Evolutionary conservation across 92 coral and sea anemone species (phyloP).

Genomic region (Diadumene lineata): DNA sequence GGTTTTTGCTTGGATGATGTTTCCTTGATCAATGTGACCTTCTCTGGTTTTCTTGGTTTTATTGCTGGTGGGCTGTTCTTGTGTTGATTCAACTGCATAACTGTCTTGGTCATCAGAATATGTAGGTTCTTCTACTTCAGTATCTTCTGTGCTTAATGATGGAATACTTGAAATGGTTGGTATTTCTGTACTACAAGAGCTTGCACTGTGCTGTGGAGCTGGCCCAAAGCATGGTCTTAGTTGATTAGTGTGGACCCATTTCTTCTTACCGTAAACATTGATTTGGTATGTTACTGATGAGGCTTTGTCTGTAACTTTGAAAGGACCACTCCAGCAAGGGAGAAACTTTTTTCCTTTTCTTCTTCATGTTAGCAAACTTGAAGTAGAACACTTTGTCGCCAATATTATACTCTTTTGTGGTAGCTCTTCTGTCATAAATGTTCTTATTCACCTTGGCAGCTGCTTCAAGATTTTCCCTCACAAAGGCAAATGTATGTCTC

Average conservation of each 20-base stretch:
- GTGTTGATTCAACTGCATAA: not conserved
- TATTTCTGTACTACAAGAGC: not conserved
- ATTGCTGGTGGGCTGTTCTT: not conserved
- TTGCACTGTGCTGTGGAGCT: not conserved
- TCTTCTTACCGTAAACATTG: constrained; percentile 20
- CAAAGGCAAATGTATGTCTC: constrained; percentile 23
- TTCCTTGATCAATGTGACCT: not conserved
- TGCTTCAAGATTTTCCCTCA: constrained; percentile 21
- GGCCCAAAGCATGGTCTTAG: constrained; percentile 22
- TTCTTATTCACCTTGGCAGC: constrained; percentile 29
- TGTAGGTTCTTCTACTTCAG: not conserved
- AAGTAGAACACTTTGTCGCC: constrained; percentile 28
- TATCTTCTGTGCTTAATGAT: constrained; percentile 9
- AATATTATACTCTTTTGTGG: constrained; percentile 13
- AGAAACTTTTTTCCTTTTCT: constrained; percentile 28
- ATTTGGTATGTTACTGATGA: constrained; percentile 19
- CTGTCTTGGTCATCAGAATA: not conserved
- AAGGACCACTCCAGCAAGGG: constrained; percentile 22
- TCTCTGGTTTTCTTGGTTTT: not conserved
- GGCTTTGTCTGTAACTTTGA: constrained; percentile 13
- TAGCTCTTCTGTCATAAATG: constrained; percentile 26
- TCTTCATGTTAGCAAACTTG: constrained; percentile 14
- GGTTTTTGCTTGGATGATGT: not conserved
- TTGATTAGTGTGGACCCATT: constrained; percentile 20
- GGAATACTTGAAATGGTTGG: not conserved